Evolutionary conservation across 2,888 invertebrate genomes (phyloP).

Genomic region (Germaria angustata): DNA sequence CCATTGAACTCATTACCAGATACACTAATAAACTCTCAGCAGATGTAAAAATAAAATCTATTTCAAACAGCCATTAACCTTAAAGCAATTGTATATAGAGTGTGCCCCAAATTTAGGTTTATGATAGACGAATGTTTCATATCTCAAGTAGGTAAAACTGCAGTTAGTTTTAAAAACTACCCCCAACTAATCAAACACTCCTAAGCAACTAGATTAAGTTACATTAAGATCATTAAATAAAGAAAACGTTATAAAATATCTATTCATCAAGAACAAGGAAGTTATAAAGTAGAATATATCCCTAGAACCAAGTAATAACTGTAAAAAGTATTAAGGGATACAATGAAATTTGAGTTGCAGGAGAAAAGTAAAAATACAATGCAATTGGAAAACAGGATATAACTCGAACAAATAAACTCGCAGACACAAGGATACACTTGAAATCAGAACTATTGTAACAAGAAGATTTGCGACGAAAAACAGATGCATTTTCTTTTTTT

Average conservation of each 20-base stretch:
- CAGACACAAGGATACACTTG: background rate
- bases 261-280: conserved; percentile 25
- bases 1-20: conserved; percentile 18
- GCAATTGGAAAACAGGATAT: conserved; percentile 44
- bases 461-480: conserved; percentile 32
- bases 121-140: conserved; percentile 24
- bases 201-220: conserved; percentile 42
- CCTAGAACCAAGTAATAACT: conserved; percentile 30
- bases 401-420: conserved; percentile 9
- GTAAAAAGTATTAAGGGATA: conserved; percentile 46
- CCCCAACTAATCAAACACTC: conserved; percentile 7
- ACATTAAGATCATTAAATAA: conserved; percentile 10
- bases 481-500: conserved; percentile 31
- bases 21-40: background rate
- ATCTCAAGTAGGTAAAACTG: conserved; percentile 3
- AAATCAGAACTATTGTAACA: conserved; percentile 4
- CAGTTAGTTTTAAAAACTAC: conserved; percentile 14
- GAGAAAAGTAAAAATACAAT: conserved; percentile 16
- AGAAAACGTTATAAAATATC: conserved; percentile 38
- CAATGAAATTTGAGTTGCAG: conserved; percentile 47
- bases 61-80: background rate
- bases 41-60: conserved; percentile 24
- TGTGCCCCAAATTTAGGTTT: conserved; percentile 29
- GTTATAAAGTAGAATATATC: conserved; percentile 21
- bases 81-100: background rate